Evolutionary conservation across 2,888 invertebrate genomes (phyloP), one percentile per base, ranked within the genome.

Genomic region (Oithona nana): DNA sequence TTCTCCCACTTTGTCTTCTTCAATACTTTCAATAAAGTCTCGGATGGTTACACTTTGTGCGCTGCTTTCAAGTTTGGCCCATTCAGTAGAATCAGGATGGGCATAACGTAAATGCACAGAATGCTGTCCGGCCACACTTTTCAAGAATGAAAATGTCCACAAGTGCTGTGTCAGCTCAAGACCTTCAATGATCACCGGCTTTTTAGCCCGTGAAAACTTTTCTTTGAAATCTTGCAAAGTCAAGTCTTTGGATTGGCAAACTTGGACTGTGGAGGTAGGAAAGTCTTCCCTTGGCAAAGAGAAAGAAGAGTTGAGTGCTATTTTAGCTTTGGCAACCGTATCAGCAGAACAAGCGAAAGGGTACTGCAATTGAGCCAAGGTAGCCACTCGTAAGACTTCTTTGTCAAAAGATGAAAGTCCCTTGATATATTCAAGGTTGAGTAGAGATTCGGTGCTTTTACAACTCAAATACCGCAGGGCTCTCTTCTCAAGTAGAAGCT

Each of bases 31-130:
- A 13, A 22, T 1, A 48, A 26, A 48, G 24, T 59, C 49, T 54
- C 54, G 4, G 22, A 24, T 16, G 13, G 24, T 24, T 4, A 50
- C n/a, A 3, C 13, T 24, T 3, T 6, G 24, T 4, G n/a, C 16
- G 6, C 49, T 50, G 50, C 49, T 24, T 11, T 48, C 59, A 16
- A 59, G 50, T 28, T 50, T 24, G 3, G 59, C 59, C 59, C 59
- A 59, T 24, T 59, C 59, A 48, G 24, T 16, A 13, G 59, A 59
- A 26, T 50, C 54, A 3, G 22, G 20, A 24, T 26, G 6, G 6
- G 8, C 8, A 16, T 39, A 39, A 6, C 16, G 6, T 39, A 39
- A 39, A 16, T 6, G 39, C 8, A 39, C 39, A 39, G 16, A 16
- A 6, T 11, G 16, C 8, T 39, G 39, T 6, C 39, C 39, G 16